phyloP scores from a whole-genome alignment of 37 sponge, comb jelly and placozoan genomes.

The Ianthella basta region DNA sequence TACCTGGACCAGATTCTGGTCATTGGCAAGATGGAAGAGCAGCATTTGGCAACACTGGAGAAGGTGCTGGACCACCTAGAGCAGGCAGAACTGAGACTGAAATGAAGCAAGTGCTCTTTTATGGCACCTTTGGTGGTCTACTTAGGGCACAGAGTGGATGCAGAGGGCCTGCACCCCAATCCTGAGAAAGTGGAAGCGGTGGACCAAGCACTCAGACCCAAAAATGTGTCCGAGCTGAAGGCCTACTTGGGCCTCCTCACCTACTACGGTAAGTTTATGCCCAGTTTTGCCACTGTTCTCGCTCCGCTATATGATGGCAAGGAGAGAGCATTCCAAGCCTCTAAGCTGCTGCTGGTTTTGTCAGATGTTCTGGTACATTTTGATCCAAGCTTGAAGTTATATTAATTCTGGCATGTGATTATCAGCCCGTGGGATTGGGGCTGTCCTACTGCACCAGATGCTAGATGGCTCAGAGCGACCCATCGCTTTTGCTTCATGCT shows the following conservation, averaged over 20 bases:
- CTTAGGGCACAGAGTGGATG: background rate
- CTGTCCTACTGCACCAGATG: constrained; percentile 10
- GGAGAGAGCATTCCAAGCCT: background rate
- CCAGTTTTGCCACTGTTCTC: background rate
- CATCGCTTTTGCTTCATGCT: background rate
- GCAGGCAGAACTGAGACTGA: background rate
- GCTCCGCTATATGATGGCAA: background rate
- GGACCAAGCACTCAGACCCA: background rate
- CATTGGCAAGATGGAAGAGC: background rate
- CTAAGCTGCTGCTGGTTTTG: background rate
- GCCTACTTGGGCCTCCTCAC: too few relatives aligned
- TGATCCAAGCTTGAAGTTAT: background rate
- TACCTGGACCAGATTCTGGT: constrained; percentile 12
- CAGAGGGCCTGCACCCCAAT: background rate
- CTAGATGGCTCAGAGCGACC: background rate
- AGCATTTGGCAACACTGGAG: constrained; percentile 10
- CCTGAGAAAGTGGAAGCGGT: background rate
- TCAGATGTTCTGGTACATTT: background rate
- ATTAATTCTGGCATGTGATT: background rate
- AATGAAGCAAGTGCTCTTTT: background rate
- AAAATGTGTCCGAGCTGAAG: background rate
- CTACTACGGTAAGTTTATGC: background rate
- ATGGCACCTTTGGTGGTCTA: background rate
- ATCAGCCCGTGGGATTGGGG: background rate
- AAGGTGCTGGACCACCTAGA: background rate